A percentile compares a stretch with the other conserved stretches of the same genome.
phyloP scores from a whole-genome alignment of 2,797 vertebrate genomes.

The Eulemur mongoz region DNA sequence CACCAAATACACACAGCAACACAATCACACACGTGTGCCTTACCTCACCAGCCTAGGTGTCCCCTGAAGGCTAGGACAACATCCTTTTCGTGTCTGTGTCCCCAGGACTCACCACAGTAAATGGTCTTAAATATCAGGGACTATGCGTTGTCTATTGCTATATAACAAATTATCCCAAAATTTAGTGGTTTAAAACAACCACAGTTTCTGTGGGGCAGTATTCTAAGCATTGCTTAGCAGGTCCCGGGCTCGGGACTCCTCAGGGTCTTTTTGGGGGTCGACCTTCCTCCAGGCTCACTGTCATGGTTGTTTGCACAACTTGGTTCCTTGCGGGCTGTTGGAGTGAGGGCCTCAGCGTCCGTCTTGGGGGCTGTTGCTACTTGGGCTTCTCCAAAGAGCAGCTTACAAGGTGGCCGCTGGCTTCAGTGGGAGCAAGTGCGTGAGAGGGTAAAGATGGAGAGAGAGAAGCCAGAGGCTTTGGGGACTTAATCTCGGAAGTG shows the following conservation, averaged over 20 bases:
- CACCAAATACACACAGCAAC: not conserved
- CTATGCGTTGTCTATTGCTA: not conserved
- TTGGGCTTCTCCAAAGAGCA: not conserved
- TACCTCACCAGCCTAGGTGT: too few species aligned
- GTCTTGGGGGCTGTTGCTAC: not conserved
- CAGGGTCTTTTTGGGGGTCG: not conserved
- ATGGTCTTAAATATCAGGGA: not conserved
- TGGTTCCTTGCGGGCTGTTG: not conserved
- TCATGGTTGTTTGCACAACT: not conserved
- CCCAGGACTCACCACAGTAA: not conserved
- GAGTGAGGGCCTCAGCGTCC: not conserved
- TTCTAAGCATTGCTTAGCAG: not conserved
- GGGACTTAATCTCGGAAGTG: not conserved
- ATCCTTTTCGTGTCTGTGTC: not conserved
- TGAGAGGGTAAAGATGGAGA: not conserved
- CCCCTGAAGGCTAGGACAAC: not conserved
- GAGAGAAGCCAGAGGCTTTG: not conserved
- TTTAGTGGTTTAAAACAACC: not conserved
- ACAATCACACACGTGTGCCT: fast-evolving
- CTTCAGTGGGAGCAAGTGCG: not conserved
- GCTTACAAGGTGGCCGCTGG: not conserved
- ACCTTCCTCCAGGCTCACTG: not conserved
- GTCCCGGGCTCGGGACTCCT: not conserved
- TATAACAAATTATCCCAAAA: not conserved
- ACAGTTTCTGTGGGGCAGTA: not conserved